Base-by-base conservation (phyloP, 2,113 vertebrate genomes). In the Microtus richardsoni region DNA sequence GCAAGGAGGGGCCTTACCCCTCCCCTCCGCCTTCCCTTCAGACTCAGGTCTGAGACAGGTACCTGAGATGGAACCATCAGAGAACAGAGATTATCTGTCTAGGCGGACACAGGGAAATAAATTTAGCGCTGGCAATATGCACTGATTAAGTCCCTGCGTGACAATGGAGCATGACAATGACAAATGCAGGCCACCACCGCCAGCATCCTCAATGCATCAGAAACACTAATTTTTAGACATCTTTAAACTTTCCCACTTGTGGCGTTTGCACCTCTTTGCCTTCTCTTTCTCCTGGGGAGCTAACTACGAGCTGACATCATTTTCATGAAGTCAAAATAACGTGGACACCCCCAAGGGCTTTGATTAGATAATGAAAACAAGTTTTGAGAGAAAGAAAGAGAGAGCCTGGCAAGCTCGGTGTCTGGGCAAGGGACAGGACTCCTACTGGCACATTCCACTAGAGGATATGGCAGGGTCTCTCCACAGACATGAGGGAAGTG, bases 71-170 rank as follows among this genome's bases (percentile, higher is more conserved):
- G 49, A 36, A n/a, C 90, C 70, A 89, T 97, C 96, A 97, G 97
- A 97, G 73, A 97, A 92, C 70, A 97, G 97, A 97, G 98, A 98
- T 97, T 93, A 97, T 80, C 95, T 87, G 86, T 80, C 97, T 79
- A 92, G 85, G 91, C 16, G 0, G 87, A 97, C 71, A 92, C 60
- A 54, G 44, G 97, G 97, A 98, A 95, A 97, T 96, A 95, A 98
- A 98, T 97, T 95, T 91, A 91, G 84, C 91, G 47, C 85, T 92
- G 87, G 66, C 89, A 93, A 54, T 9, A 39, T 22, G 64, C 36
- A 44, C 2, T 98, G 98, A 98, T 95, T 93, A 97, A 98, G 96
- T 90, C 88, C 82, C 96, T 90, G 97, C 97, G 95, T 92, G 88
- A 98, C 89, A 96, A 96, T 60, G 75, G 87, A 96, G 96, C 94